These are phyloP conservation scores for Limulus polyphemus DNA, from an alignment of 2,888 invertebrate species.

Conservation along the genomic window DNA sequence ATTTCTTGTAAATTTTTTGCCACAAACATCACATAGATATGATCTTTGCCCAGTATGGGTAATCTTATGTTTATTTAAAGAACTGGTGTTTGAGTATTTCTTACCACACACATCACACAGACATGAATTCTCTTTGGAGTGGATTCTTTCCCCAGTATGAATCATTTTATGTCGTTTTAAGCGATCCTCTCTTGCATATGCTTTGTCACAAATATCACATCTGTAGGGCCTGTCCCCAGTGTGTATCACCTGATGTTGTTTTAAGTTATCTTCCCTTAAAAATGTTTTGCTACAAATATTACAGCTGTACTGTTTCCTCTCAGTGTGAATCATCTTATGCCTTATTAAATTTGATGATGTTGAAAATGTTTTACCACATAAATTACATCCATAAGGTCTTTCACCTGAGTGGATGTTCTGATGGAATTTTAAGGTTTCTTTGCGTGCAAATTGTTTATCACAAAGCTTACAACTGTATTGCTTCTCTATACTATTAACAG, in stretches of 20 bases:
- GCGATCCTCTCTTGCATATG: slow-evolving; percentile 4
- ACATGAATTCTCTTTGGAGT: not conserved
- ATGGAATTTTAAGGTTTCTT: not conserved
- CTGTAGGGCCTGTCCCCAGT: slow-evolving; percentile 5
- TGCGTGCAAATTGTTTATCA: not conserved
- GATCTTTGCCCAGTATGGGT: slow-evolving; percentile 5
- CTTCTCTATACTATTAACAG: not conserved
- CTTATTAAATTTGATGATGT: slow-evolving; percentile 13
- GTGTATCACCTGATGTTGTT: slow-evolving; percentile 2
- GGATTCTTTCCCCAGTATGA: slow-evolving; percentile 7
- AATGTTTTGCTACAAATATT: slow-evolving; percentile 60
- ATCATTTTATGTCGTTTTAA: slow-evolving; percentile 5
- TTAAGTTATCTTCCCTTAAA: not conserved
- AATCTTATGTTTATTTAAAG: slow-evolving; percentile 1
- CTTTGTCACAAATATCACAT: slow-evolving; percentile 3
- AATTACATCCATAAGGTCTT: not conserved
- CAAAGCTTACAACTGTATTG: slow-evolving; percentile 4
- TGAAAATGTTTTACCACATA: slow-evolving; percentile 2
- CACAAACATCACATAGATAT: slow-evolving; percentile 6
- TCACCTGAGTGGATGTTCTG: slow-evolving; percentile 1
- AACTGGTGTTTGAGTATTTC: slow-evolving; percentile 2
- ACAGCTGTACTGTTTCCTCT: slow-evolving; percentile 55
- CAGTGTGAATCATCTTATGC: slow-evolving; percentile 47
- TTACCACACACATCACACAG: slow-evolving; percentile 7
- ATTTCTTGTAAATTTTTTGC: slow-evolving; percentile 3